These are phyloP conservation scores for Aldabrachelys gigantea DNA, from an alignment of 2,113 vertebrate genomes.

Conservation along the genomic window DNA sequence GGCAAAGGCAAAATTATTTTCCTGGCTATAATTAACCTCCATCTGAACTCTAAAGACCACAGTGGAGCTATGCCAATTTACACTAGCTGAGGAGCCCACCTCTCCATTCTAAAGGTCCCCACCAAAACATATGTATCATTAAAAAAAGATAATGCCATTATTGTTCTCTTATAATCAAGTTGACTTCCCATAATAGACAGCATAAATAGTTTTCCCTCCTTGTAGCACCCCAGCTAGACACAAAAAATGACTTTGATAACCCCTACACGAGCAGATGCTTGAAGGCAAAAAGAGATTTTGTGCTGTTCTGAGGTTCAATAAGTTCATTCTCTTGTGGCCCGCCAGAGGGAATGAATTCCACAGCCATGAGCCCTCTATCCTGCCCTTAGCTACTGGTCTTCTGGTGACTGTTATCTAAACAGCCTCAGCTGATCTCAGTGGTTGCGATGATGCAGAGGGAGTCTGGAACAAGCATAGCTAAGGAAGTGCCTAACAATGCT, in stretches of 20 bases:
- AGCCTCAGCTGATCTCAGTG: too few species aligned
- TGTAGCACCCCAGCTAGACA: neutral
- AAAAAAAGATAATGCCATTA: neutral
- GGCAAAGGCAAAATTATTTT: neutral
- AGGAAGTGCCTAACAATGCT: neutral
- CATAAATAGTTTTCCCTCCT: neutral
- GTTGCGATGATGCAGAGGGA: neutral
- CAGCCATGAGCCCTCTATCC: neutral
- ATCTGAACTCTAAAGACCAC: neutral
- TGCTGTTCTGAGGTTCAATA: neutral
- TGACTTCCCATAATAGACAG: neutral
- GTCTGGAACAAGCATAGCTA: neutral
- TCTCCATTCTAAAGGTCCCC: neutral
- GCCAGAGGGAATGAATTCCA: neutral
- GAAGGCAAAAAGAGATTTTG: neutral
- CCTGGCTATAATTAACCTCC: neutral
- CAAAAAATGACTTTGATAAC: neutral
- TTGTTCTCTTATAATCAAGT: rapidly evolving
- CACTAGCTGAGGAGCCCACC: neutral
- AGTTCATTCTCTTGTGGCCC: neutral
- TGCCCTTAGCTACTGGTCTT: neutral
- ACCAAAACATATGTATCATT: neutral
- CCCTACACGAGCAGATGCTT: neutral
- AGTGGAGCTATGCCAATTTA: neutral
- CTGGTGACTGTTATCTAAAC: neutral